Conservation (phyloP, 2,888 invertebrate species). For the Cataglyphis rosenhaueri region DNA sequence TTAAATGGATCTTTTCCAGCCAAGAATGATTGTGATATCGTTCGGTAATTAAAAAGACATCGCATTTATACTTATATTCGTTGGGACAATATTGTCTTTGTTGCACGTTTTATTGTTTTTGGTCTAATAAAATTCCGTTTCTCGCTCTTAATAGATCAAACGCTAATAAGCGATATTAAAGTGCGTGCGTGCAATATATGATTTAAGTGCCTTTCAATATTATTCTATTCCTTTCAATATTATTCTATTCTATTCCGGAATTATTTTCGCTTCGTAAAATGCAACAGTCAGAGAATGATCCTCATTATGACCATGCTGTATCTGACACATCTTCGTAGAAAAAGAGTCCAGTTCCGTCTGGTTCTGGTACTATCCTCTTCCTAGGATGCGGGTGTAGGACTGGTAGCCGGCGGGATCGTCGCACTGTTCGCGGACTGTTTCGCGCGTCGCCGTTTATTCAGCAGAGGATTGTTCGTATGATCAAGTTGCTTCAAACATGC, state of each 20-base stretch:
- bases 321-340: constrained; percentile 75
- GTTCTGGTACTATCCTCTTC: constrained; percentile 65
- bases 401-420: constrained; percentile 70
- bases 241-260: constrained; percentile 15
- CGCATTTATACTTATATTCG: constrained; percentile 30
- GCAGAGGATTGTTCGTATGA: constrained; percentile 95
- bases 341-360: constrained; percentile 69
- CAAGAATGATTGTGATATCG: not conserved
- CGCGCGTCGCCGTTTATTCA: constrained; percentile 90
- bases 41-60: constrained; percentile 20
- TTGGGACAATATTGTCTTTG: constrained; percentile 36
- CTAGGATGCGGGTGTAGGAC: constrained; percentile 80
- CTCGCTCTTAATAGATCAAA: not conserved
- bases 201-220: constrained; percentile 46
- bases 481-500: constrained; percentile 95
- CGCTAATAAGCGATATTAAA: constrained; percentile 1
- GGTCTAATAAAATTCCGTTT: not conserved
- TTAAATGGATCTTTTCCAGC: not conserved
- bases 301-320: constrained; percentile 73
- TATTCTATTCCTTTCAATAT: not conserved
- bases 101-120: not conserved
- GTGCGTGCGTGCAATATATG: not conserved
- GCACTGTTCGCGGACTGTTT: constrained; percentile 64
- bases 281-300: constrained; percentile 75
- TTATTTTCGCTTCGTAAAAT: constrained; percentile 57